Base-by-base conservation (phyloP, 2,888 invertebrate genomes). In the Amphipyra tragopoginis region DNA sequence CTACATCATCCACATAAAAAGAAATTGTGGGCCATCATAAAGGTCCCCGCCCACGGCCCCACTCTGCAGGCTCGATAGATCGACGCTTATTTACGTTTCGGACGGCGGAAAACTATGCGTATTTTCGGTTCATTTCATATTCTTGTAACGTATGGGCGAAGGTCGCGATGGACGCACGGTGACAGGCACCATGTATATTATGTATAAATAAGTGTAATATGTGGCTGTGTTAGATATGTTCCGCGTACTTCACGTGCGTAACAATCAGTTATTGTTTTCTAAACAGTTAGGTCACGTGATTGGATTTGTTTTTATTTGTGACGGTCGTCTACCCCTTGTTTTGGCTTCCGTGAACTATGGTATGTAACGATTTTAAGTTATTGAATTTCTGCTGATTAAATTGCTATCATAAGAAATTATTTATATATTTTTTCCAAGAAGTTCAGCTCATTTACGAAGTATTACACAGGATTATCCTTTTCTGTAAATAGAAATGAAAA, bases 121-220 rank as follows among this genome's bases (percentile, higher is more conserved):
- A 76, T 77, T 79, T 80, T 83, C 49, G 75, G 70, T 67, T 69
- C 51, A 70, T 70, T 82, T 77, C 34, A 60, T 75, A 82, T 82
- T 81, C 83, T 63, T 51, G 33, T 11, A 50, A 53, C 78, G 79
- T 78, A 43, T 33, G 34, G 10, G 39, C 69, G 80, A 82, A 82
- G 82, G 82, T 77, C 79, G 72, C 55, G 48, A 48, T 58, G 69
- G 67, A 59, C 62, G 71, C 53, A 42, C 58, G 61, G 68, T 44
- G 76, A 64, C 77, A 59, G 66, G 60, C 57, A 29, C 55, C 39
- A 5, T 2, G 38, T 42, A 26, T 52, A 40, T 57, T 48, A 49
- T 21, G 56, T 63, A 58, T 44, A 43, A 45, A 38, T 53, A 36
- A 55, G 29, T 55, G 38, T 40, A 56, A 40, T 15, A 51, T 34